These are phyloP conservation scores for Rhodophaea formosa DNA, from an alignment of 2,888 invertebrate genomes.

Conservation along the genomic window DNA sequence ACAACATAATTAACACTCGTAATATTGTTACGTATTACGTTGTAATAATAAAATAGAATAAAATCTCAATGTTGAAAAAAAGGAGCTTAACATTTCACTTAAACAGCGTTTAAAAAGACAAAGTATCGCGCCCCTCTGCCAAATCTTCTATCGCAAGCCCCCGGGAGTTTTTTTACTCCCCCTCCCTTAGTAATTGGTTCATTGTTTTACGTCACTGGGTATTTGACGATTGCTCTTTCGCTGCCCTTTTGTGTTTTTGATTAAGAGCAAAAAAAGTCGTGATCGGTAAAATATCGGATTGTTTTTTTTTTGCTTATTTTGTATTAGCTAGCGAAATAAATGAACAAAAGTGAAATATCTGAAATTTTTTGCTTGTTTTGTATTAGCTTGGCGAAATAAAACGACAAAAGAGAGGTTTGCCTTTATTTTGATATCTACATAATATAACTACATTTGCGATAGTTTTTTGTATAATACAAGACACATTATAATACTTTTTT, in stretches of 20 bases:
- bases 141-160: slow-evolving; percentile 70
- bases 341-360: too few species aligned
- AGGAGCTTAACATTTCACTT: slow-evolving; percentile 31
- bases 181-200: slow-evolving; percentile 57
- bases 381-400: too few species aligned
- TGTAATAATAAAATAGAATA: not conserved
- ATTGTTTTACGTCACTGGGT: slow-evolving; percentile 62
- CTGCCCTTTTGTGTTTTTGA: slow-evolving; percentile 29
- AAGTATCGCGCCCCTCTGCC: slow-evolving; percentile 69
- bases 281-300: slow-evolving; percentile 3
- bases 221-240: slow-evolving; percentile 41
- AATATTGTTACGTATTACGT: too few species aligned
- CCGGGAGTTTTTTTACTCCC: slow-evolving; percentile 38
- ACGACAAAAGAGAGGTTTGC: too few species aligned
- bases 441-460: too few species aligned
- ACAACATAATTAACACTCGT: too few species aligned
- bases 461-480: too few species aligned
- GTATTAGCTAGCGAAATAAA: too few species aligned
- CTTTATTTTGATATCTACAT: too few species aligned
- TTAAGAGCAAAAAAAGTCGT: slow-evolving; percentile 21
- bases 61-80: not conserved
- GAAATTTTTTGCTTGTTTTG: too few species aligned
- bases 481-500: too few species aligned
- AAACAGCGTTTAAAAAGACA: slow-evolving; percentile 68
- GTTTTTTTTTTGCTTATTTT: too few species aligned